Base-by-base conservation (phyloP, 1,140 invertebrate genomes). In the Trichomalopsis sarcophagae region DNA sequence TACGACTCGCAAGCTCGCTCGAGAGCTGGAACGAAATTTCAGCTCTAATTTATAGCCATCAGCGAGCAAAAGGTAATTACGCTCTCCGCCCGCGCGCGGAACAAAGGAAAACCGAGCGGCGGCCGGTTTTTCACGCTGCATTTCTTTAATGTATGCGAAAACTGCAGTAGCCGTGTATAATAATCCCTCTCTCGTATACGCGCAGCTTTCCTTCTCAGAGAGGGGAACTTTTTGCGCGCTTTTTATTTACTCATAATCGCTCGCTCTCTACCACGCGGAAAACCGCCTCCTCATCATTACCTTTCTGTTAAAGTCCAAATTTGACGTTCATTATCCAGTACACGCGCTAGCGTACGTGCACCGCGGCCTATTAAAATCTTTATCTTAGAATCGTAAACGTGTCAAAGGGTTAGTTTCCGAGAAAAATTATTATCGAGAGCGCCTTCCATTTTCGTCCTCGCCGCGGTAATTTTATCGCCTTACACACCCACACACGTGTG, bases 321-420 rank as follows among this genome's bases (percentile, higher is more conserved):
- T 81, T 81, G 68, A 21, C 68, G 66, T 36, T 71, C 68, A 66
- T 66, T 66, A 69, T n/a, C 66, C 36, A 44, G 10, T 10, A 23
- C 47, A 5, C n/a, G 50, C 11, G 21, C 40, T 3, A 36, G 11
- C 17, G 30, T 36, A 36, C 33, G 40, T 44, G 2, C 30, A 36
- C 33, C 33, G 3, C 11, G 36, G 73, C 30, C 50, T 62, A 68
- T 44, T 68, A 36, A 80, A 69, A 13, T 73, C 66, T 33, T 73
- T 81, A 81, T n/a, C 23, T 50, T 14, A 27, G 68, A 69, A 69
- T 30, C 68, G 40, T 81, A 81, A 81, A 81, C 66, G 55, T 71
- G 68, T 81, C 79, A 73, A 69, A 80, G 55, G 79, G 71, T 81
- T 81, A 81, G 68, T 50, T 81, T 81, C 79, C 27, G 79, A 50